Evolutionary conservation across 2,888 invertebrate species (phyloP), one percentile per base, ranked within the genome.

Genomic region (Monochamus alternatus): DNA sequence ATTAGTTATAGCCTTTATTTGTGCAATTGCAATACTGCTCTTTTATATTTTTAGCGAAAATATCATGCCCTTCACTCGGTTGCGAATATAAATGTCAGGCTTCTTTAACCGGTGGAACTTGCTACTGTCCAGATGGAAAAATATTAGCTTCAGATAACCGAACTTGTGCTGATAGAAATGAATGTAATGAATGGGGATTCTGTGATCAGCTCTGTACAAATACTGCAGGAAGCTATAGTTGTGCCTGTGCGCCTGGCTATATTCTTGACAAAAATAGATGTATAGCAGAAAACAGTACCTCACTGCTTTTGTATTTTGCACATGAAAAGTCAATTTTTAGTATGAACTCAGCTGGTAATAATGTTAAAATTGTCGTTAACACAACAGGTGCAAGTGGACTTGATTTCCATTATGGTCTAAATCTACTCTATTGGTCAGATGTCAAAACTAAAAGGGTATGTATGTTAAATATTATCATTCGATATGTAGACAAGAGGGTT

Each of bases 191-290:
- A 89, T 97, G 97, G 97, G 97, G 97, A 58, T 96, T 93, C 89
- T 99, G 99, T 89, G 98, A 98, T 87, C 99, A 99, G 89, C 91
- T 95, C 44, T 99, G 99, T 88, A 92, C 93, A 75, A 98, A 99
- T 88, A 94, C 94, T 0, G 94, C 94, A 1, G 97, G 95, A 58
- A 93, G 96, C 9, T 98, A 95, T 89, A 90, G 89, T 58, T 98
- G 98, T 88, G 92, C 93, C 14, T 98, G 98, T 87, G 94, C 94
- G 0, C 91, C 92, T 0, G 97, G 89, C 12, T 89, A 86, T 75
- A 79, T 79, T 3, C 75, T 86, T 30, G 80, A 81, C 22, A 90
- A 90, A 62, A 91, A 91, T 77, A 92, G 92, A 76, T 96, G 96
- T 86, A 90, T 90, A 43, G 93, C 94, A 0, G 90, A 90, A 8